Percentiles rank a stretch among this genome's conserved stretches.
These are phyloP conservation scores for Psylliodes chrysocephalus DNA, from an alignment of 2,888 invertebrate species.

Conservation along the genomic window DNA sequence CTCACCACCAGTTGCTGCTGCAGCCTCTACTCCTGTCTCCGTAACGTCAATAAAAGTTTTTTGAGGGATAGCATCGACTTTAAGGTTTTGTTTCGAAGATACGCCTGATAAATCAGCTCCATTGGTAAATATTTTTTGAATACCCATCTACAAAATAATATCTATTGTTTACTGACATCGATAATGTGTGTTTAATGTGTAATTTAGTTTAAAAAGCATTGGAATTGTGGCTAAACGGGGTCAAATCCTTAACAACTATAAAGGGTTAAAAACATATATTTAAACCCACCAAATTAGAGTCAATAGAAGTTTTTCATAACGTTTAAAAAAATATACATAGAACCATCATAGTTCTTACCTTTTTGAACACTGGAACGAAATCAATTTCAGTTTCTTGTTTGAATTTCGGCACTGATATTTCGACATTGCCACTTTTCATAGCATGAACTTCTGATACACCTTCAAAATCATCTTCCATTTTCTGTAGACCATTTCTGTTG, in stretches of 20 bases:
- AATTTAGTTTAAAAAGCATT: no score
- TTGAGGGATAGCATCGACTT: not conserved
- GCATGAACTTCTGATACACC: slow-evolving; percentile 32
- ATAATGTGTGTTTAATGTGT: no score
- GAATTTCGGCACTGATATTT: slow-evolving; percentile 48
- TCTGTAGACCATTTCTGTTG: slow-evolving; percentile 41
- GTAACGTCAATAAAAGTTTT: not conserved
- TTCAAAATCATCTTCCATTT: slow-evolving; percentile 36
- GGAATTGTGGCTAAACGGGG: no score
- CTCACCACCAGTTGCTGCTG: slow-evolving; percentile 6
- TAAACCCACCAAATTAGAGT: no score
- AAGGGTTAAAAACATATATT: no score
- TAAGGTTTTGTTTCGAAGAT: not conserved
- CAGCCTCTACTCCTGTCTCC: not conserved
- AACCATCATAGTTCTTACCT: slow-evolving; percentile 32
- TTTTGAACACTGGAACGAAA: slow-evolving; percentile 44
- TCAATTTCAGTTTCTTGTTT: slow-evolving; percentile 40
- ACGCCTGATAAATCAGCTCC: slow-evolving; percentile 53
- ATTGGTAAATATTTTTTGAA: slow-evolving; percentile 36
- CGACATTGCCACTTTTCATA: slow-evolving; percentile 26
- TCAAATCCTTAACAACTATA: no score
- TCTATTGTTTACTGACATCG: no score
- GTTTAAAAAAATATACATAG: slow-evolving; percentile 17
- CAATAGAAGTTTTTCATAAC: no score
- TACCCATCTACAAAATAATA: slow-evolving; percentile 44